Conservation (phyloP, 2,888 invertebrate genomes). For the Bedellia somnulentella region DNA sequence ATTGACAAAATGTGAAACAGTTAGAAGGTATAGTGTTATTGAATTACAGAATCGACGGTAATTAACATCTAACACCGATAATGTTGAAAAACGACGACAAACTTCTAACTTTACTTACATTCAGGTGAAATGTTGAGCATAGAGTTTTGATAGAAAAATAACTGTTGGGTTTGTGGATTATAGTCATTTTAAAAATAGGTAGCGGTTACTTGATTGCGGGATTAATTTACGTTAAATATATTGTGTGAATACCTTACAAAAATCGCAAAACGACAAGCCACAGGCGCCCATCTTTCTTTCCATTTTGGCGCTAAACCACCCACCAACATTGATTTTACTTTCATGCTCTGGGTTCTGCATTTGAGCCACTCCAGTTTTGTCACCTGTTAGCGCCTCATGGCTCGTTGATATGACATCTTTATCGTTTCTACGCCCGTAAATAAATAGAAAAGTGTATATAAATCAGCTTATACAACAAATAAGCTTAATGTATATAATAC, state of each 20-base stretch:
- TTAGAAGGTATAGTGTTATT: constrained; percentile 24
- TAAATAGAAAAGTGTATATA: constrained; percentile 55
- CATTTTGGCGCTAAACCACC: constrained; percentile 18
- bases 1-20: constrained; percentile 28
- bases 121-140: constrained; percentile 48
- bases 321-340: constrained; percentile 15
- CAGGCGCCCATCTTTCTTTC: constrained; percentile 38
- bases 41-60: constrained; percentile 27
- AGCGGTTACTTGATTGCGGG: constrained; percentile 45
- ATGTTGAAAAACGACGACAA: constrained; percentile 20
- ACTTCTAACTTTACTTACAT: constrained; percentile 16
- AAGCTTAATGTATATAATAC: constrained; percentile 63
- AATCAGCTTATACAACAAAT: constrained; percentile 60
- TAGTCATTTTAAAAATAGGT: constrained; percentile 38
- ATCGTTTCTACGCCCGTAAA: constrained; percentile 49
- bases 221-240: constrained; percentile 53
- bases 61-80: constrained; percentile 37
- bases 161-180: constrained; percentile 36
- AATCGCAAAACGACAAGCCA: constrained; percentile 37
- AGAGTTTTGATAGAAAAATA: constrained; percentile 51
- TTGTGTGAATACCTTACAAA: constrained; percentile 39
- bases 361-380: too few relatives aligned
- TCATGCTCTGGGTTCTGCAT: too few relatives aligned
- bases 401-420: constrained; percentile 58
- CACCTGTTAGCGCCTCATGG: too few relatives aligned